phyloP scores from a whole-genome alignment of 2,113 vertebrate species.

The Ursus arctos region DNA sequence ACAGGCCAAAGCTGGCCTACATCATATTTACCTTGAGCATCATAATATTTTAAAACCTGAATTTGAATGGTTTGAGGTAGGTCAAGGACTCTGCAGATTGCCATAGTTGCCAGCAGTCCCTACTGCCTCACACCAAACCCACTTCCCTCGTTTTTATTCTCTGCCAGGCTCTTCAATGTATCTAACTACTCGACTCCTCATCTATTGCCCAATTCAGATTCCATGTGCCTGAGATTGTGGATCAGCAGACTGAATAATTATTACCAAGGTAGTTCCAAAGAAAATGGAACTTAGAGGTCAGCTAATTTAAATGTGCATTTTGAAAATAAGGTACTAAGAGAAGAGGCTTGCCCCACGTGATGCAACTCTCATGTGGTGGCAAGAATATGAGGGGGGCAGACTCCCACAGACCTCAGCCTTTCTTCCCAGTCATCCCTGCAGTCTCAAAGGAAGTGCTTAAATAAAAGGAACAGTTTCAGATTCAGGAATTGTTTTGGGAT shows the following conservation, averaged over 20 bases:
- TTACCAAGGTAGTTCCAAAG: background rate
- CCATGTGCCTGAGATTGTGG: background rate
- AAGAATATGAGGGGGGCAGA: background rate
- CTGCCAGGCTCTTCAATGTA: background rate
- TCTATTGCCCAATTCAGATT: background rate
- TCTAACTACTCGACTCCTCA: background rate
- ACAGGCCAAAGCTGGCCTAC: background rate
- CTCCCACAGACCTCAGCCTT: background rate
- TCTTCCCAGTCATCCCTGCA: background rate
- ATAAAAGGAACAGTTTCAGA: conserved; percentile 36
- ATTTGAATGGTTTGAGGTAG: background rate
- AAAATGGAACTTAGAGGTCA: background rate
- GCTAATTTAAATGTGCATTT: background rate
- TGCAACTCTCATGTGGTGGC: background rate
- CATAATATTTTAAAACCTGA: background rate
- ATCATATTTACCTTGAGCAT: conserved; percentile 23
- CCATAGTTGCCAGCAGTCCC: background rate
- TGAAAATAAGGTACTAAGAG: background rate
- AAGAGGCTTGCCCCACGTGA: background rate
- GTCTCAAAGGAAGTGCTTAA: conserved; percentile 36
- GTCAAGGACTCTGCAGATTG: background rate
- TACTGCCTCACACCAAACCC: background rate
- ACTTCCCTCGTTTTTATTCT: background rate
- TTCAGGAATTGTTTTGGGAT: conserved; percentile 1
- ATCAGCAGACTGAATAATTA: background rate